phyloP scores from a whole-genome alignment of 2,797 vertebrate genomes.

The Euphonia xanthogaster region DNA sequence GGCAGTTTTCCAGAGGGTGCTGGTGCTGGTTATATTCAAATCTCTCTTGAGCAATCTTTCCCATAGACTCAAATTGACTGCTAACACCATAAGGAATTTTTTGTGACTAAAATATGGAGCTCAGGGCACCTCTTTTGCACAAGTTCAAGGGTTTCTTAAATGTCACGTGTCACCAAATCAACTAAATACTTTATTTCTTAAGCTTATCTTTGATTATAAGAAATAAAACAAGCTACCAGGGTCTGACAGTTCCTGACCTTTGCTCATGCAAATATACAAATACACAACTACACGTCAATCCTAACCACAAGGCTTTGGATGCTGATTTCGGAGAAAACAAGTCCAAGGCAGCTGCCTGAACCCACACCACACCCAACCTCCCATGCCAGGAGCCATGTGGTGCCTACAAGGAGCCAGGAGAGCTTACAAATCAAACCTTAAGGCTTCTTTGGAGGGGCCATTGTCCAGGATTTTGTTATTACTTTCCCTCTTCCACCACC shows the following conservation, averaged over 20 bases:
- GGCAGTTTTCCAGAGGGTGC: neutral
- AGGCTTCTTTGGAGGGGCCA: neutral
- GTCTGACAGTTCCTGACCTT: conserved; percentile 11
- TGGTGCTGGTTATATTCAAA: neutral
- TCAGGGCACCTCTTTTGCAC: neutral
- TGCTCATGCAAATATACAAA: conserved; percentile 29
- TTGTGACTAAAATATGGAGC: neutral
- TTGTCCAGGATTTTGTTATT: neutral
- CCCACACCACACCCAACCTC: neutral
- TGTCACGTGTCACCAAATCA: neutral
- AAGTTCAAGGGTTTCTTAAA: neutral
- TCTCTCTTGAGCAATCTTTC: neutral
- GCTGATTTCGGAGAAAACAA: neutral
- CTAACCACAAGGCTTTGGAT: conserved; percentile 15
- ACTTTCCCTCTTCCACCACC: neutral
- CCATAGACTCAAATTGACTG: neutral
- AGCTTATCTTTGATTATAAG: neutral
- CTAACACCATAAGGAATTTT: neutral
- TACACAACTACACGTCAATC: neutral
- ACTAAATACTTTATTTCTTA: neutral
- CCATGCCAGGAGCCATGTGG: neutral
- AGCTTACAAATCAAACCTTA: neutral
- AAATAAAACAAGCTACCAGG: neutral
- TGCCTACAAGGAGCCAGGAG: neutral
- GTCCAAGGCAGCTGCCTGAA: neutral